Evolutionary conservation across 2,888 invertebrate species (phyloP).

Genomic region (Hypsopygia costalis): DNA sequence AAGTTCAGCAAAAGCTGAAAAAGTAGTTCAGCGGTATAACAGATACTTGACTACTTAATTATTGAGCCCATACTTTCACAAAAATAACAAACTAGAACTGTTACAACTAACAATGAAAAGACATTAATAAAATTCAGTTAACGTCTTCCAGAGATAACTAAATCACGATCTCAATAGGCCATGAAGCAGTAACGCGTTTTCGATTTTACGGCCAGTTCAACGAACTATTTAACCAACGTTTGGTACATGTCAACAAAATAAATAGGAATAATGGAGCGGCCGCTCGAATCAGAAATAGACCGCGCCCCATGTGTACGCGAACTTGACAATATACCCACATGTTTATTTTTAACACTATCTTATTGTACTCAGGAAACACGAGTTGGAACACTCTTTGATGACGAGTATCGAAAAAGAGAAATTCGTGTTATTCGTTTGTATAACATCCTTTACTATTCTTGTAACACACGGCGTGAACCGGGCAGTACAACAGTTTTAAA

Average conservation of each 20-base stretch:
- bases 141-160: not conserved
- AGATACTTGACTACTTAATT: too few species aligned
- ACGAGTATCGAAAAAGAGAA: conserved; percentile 10
- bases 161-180: conserved; percentile 5
- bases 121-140: not conserved
- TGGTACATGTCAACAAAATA: conserved; percentile 21
- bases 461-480: not conserved
- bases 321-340: conserved; percentile 70
- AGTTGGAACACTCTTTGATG: conserved; percentile 18
- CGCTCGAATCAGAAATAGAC: conserved; percentile 61
- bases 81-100: not conserved
- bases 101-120: conserved; percentile 26
- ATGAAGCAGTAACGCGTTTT: conserved; percentile 1
- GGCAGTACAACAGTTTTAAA: too few species aligned
- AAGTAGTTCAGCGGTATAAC: too few species aligned
- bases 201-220: conserved; percentile 7
- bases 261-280: conserved; percentile 61
- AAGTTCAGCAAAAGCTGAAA: too few species aligned
- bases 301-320: conserved; percentile 63
- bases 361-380: conserved; percentile 55
- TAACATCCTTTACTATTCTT: conserved; percentile 1
- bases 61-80: too few species aligned
- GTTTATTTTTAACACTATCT: conserved; percentile 69
- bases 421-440: conserved; percentile 5
- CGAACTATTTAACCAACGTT: conserved; percentile 12